phyloP scores from a whole-genome alignment of 1,140 invertebrate species.

The Whitmania pigra region DNA sequence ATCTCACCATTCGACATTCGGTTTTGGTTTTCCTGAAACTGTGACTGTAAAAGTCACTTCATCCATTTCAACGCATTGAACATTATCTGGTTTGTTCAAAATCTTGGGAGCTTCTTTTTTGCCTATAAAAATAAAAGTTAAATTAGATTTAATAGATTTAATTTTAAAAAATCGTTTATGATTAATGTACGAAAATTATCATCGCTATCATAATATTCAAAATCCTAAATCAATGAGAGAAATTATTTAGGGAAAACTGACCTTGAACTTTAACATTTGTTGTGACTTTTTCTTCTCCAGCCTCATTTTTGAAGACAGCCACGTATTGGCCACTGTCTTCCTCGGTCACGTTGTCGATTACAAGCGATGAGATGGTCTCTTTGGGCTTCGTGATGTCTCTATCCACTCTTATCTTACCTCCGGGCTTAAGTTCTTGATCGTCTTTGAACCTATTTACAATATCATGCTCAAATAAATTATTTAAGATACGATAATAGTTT shows the following conservation, averaged over 20 bases:
- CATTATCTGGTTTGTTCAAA: slow-evolving; percentile 36
- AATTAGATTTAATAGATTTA: too few species aligned
- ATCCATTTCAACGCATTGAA: slow-evolving; percentile 34
- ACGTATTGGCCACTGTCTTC: slow-evolving; percentile 74
- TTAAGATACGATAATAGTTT: too few species aligned
- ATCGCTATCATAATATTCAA: not conserved
- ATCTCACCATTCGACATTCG: slow-evolving; percentile 36
- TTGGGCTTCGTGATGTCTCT: slow-evolving; percentile 26
- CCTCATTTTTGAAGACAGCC: slow-evolving; percentile 72
- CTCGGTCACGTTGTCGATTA: slow-evolving; percentile 64
- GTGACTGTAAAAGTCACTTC: slow-evolving; percentile 41
- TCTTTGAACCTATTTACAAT: slow-evolving; percentile 14
- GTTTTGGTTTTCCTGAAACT: slow-evolving; percentile 39
- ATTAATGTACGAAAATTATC: not conserved
- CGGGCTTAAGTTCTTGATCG: not conserved
- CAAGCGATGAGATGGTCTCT: slow-evolving; percentile 34
- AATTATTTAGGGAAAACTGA: slow-evolving; percentile 20
- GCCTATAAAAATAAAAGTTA: too few species aligned
- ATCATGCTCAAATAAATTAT: not conserved
- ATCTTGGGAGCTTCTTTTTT: slow-evolving; percentile 40
- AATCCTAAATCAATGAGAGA: too few species aligned
- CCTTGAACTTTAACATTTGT: slow-evolving; percentile 37
- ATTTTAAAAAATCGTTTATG: not conserved
- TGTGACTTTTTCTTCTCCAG: slow-evolving; percentile 55
- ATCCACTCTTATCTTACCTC: not conserved